phyloP scores from a whole-genome alignment of 2,888 invertebrate species.

The Steinernema carpocapsae region DNA sequence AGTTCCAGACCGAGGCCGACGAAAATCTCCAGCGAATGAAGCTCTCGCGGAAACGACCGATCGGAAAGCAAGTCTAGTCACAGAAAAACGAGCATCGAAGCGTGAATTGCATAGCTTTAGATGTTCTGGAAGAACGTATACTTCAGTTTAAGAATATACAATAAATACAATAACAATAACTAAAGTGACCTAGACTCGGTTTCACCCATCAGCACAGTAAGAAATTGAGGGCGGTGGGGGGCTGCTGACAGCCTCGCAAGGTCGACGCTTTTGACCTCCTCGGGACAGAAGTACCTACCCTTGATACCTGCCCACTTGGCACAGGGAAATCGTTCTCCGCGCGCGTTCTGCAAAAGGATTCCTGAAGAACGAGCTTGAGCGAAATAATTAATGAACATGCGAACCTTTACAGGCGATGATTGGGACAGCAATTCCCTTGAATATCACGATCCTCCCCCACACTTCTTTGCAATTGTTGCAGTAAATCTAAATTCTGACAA shows the following conservation, averaged over 20 bases:
- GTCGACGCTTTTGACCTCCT: not conserved
- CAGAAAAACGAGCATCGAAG: no score
- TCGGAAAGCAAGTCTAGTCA: not conserved
- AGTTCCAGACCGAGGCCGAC: conserved; percentile 34
- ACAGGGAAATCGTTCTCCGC: not conserved
- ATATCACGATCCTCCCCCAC: not conserved
- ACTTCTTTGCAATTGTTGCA: not conserved
- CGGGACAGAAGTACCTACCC: not conserved
- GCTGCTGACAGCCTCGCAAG: not conserved
- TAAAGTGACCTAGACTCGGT: not conserved
- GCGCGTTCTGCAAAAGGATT: not conserved
- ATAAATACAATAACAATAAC: no score
- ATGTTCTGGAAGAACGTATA: no score
- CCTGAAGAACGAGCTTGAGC: not conserved
- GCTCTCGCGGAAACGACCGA: not conserved
- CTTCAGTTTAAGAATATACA: no score
- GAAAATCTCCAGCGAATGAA: not conserved
- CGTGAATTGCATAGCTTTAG: no score
- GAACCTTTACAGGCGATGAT: not conserved
- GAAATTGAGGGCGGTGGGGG: not conserved
- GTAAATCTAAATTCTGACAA: not conserved
- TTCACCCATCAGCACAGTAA: not conserved
- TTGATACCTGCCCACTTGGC: not conserved
- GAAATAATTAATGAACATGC: not conserved
- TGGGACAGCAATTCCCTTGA: not conserved